Base-by-base conservation (phyloP, 2,888 invertebrate genomes). In the Nowickia ferox region DNA sequence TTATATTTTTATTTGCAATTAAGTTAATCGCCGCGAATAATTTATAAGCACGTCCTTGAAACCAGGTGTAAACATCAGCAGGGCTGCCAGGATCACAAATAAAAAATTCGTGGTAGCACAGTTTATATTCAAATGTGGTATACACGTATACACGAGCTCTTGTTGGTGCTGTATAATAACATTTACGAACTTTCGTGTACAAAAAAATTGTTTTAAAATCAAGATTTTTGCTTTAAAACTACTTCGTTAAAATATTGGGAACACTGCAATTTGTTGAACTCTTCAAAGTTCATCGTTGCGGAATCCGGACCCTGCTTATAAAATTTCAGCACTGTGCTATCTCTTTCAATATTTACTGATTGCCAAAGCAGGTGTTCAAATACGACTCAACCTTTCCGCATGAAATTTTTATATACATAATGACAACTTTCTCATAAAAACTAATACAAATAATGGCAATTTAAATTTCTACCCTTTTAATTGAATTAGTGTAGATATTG, bases 391-490 rank as follows among this genome's bases (percentile, higher is more conserved):
- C 30, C 30, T 9, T 46, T 46, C 8, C 6, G 13, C 46, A 46
- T 13, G 13, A 5, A 46, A 46, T 46, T 13, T 46, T n/a, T 46
- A 1, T 13, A 13, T 13, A 13, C 10, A 46, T 46, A 46, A 8
- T 46, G 13, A 63, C 61, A 61, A 74, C 19, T 74, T 55, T 46
- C 42, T 42, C 53, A 30, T 4, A 4, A 30, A 30, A 30, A 30
- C 30, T 30, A 4, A 22, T 2, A 22, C 1, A 22, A 1, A 22
- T 2, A 22, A 22, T 22, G 22, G 1, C 1, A 22, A 22, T 22
- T 22, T 2, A 22, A 1, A 22, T 22, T 22, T 22, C 22, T 22
- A 22, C 22, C 22, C 1, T 22, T 22, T 22, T 22, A 22, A 22
- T 22, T 30, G 30, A 30, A 30, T 30, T 30, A 30, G 30, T 30